Evolutionary conservation across 2,113 vertebrate genomes (phyloP), one percentile per base, ranked within the genome.

Genomic region (Tringa solitaria): DNA sequence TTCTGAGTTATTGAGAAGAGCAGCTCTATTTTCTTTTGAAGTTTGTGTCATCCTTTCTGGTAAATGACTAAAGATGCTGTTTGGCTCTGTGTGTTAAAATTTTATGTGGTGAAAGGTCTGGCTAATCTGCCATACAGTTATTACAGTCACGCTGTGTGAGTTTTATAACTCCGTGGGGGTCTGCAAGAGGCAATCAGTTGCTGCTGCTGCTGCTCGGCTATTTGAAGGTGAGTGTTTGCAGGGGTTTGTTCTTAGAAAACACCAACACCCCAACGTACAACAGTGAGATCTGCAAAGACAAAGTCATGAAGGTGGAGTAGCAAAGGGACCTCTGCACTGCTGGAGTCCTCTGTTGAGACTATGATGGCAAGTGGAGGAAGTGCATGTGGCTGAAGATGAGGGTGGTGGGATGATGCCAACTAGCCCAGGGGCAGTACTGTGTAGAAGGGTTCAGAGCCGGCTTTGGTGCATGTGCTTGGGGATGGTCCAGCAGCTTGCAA

Each of bases 391-490:
- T 94, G 59, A 72, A 65, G 64, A 63, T 67, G 43, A 78, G 32
- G 13, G 6, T 30, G 69, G 7, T 89, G 81, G 15, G 46, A n/a
- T 22, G 64, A 87, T 84, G 54, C 7, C 0, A 0, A 43, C 30
- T 70, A 67, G 73, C 14, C 32, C 5, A 3, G 28, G 17, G 17
- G 8, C 37, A 73, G 18, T 35, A 17, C 20, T 35, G 35, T 32
- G 16, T 12, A 43, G 23, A 22, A 5, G 37, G 22, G 6, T 46
- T 56, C 59, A 70, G 57, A 54, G 28, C 16, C 61, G 80, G 12
- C 23, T 28, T 2, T 1, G 22, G 39, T 28, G 28, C 2, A 0
- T 4, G 5, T 0, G 2, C 65, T 28, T 84, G 69, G n/a, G 23
- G 8, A 33, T 53, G 19, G 45, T 50, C 35, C 41, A 69, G 50